Conservation (phyloP, 2,113 vertebrate genomes). For the Typhlomys cinereus region DNA sequence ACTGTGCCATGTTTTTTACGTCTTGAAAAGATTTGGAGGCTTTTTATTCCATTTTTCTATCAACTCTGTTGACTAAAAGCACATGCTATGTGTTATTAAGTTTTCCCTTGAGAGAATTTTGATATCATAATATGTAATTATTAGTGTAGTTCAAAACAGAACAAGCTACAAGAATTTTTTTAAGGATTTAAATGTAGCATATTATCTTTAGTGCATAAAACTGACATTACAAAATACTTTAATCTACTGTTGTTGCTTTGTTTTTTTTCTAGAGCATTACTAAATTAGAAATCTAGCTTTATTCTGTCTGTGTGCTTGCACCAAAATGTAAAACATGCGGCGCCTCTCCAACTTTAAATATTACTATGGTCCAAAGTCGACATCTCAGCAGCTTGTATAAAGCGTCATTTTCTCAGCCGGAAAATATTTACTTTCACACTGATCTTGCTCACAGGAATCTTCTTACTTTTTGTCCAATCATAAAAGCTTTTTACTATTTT, state of each 20-base stretch:
- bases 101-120: conserved; percentile 11
- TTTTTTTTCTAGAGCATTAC: background rate
- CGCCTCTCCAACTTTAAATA: background rate
- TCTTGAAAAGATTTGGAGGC: background rate
- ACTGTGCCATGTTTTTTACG: background rate
- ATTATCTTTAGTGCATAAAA: conserved; percentile 22
- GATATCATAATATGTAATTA: background rate
- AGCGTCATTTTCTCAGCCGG: background rate
- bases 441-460: background rate
- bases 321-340: background rate
- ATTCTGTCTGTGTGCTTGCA: background rate
- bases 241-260: background rate
- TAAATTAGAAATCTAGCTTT: conserved; percentile 22
- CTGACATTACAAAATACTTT: background rate
- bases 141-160: conserved; percentile 8
- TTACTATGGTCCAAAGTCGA: background rate
- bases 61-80: conserved; percentile 5
- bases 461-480: conserved; percentile 30
- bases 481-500: conserved; percentile 6
- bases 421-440: conserved; percentile 40
- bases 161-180: background rate
- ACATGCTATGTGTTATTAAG: conserved; percentile 26
- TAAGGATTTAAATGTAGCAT: background rate
- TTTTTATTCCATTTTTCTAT: background rate
- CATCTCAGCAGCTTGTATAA: background rate